phyloP scores from a whole-genome alignment of 2,888 invertebrate species.

The Sminthurinus aureus region DNA sequence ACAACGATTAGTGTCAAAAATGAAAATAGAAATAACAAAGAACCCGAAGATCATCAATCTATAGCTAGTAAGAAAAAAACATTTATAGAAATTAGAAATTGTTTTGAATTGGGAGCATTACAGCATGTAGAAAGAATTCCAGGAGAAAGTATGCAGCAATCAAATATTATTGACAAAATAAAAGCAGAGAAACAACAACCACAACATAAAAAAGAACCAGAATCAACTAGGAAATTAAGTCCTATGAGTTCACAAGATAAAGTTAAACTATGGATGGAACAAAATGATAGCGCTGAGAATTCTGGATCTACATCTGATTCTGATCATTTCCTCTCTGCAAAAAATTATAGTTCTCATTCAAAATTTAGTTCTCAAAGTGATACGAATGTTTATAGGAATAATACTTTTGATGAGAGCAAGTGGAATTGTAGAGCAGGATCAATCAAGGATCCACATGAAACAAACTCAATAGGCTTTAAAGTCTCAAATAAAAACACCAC shows the following conservation, averaged over 20 bases:
- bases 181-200: background rate
- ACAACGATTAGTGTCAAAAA: background rate
- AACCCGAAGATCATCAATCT: background rate
- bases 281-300: background rate
- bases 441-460: too few species aligned
- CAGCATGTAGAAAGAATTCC: background rate
- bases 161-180: background rate
- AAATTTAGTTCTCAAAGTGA: background rate
- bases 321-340: background rate
- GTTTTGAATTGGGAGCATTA: background rate
- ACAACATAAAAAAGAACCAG: background rate
- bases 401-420: too few species aligned
- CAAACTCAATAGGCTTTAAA: too few species aligned
- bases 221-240: background rate
- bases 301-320: background rate
- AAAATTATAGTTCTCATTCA: background rate
- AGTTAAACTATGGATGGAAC: slow-evolving; percentile 24
- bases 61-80: background rate
- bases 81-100: slow-evolving; percentile 8
- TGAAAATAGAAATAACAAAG: background rate
- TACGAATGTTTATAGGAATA: too few species aligned
- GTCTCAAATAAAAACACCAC: too few species aligned
- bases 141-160: background rate
- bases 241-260: slow-evolving; percentile 22
- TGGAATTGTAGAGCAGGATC: too few species aligned